Evolutionary conservation across 2,888 invertebrate species (phyloP), one percentile per base, ranked within the genome.

Genomic region (Ectobius pallidus): DNA sequence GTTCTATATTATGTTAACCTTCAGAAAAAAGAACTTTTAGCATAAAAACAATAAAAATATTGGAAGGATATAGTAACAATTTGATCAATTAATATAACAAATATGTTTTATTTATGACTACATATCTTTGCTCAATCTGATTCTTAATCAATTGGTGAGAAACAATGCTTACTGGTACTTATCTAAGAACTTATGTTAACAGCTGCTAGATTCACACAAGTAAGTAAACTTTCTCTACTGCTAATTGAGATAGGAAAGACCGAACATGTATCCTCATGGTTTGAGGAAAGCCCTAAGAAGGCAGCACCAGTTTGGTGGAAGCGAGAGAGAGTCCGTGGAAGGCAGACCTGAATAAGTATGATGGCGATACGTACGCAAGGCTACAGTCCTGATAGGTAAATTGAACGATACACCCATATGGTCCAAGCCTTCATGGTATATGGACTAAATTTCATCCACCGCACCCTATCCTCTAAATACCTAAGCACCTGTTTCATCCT

Each of bases 51-150:
- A n/a, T n/a, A n/a, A n/a, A n/a, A n/a, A n/a, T 46, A 11, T 14
- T 25, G 52, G 52, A 52, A 25, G 52, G 52, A 52, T 52, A 25
- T 16, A 52, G 22, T 25, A 52, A 6, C 6, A 46, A 46, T 9
- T 16, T 9, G 6, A 25, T 52, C 20, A 52, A 14, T 49, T 25
- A 22, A 25, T 14, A 2, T 32, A 58, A 58, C 58, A 58, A 58
- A 1, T n/a, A 32, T 68, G 61, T 73, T 69, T 75, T 76, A 73
- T 76, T 61, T 76, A 74, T 76, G 76, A 76, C 76, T 76, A 72
- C 76, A 76, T 76, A 74, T 74, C 67, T 76, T 42, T 76, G 76
- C 76, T 76, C 71, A 76, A 71, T 76, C 76, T 76, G 70, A 76
- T 76, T 74, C 76, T 76, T 69, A 76, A 76, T 76, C 76, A 76